Conservation (phyloP, 2,113 vertebrate genomes). For the Prietella phreatophila region DNA sequence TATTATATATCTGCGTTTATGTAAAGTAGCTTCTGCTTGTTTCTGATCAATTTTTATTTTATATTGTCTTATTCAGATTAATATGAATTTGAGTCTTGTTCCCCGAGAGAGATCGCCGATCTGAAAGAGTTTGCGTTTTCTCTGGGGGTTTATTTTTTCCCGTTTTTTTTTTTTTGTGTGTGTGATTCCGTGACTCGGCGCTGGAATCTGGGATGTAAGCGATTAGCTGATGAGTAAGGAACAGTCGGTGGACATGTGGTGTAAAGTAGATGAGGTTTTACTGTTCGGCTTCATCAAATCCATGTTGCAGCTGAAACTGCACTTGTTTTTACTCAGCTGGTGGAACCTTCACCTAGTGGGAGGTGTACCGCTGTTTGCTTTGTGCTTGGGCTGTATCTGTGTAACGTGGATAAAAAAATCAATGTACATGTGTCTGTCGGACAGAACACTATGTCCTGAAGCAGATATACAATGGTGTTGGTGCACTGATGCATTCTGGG, state of each 20-base stretch:
- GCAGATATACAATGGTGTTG: neutral
- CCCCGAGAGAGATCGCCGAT: too few species aligned
- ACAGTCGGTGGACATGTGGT: neutral
- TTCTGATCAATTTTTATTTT: too few species aligned
- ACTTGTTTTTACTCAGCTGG: neutral
- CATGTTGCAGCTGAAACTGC: neutral
- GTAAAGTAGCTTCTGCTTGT: too few species aligned
- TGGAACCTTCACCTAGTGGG: neutral
- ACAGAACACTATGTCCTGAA: neutral
- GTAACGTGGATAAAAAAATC: neutral
- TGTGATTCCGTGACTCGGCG: neutral
- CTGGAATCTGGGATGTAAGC: neutral
- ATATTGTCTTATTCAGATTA: too few species aligned
- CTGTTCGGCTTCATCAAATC: neutral
- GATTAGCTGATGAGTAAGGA: neutral
- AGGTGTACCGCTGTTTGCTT: neutral
- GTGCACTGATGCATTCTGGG: constrained; percentile 34
- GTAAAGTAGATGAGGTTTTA: neutral
- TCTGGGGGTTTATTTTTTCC: neutral
- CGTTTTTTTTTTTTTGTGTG: neutral
- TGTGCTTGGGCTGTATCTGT: neutral
- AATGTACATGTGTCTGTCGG: neutral
- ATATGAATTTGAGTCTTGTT: too few species aligned
- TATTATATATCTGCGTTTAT: too few species aligned
- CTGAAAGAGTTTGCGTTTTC: neutral